Conservation (phyloP, 2,113 vertebrate genomes). For the Martes martes region DNA sequence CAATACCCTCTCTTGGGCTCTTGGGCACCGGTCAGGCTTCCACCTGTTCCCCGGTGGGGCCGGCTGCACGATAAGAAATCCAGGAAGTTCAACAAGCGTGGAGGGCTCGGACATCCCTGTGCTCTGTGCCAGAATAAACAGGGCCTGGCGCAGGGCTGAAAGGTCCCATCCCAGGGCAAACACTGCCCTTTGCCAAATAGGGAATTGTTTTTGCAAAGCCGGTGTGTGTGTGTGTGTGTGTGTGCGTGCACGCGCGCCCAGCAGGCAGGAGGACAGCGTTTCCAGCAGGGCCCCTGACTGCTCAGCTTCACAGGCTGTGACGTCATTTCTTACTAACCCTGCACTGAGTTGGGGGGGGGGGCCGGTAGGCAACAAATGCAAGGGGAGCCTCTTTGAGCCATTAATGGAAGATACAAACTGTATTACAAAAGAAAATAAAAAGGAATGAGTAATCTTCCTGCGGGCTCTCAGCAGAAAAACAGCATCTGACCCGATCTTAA, state of each 20-base stretch:
- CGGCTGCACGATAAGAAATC: slow-evolving; percentile 70
- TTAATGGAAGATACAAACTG: background rate
- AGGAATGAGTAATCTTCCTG: background rate
- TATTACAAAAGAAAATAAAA: background rate
- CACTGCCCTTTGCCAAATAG: slow-evolving; percentile 60
- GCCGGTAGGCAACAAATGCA: rapidly evolving
- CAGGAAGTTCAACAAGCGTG: slow-evolving; percentile 76
- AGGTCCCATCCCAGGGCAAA: slow-evolving; percentile 62
- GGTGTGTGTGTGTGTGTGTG: background rate
- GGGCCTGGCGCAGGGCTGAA: slow-evolving; percentile 63
- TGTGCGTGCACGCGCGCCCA: background rate
- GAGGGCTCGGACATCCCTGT: slow-evolving; percentile 66
- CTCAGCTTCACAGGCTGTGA: background rate
- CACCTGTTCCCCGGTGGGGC: slow-evolving; percentile 32
- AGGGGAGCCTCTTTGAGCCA: background rate
- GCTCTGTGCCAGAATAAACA: slow-evolving; percentile 79
- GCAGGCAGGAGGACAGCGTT: background rate
- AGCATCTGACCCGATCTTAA: background rate
- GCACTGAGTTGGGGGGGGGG: rapidly evolving
- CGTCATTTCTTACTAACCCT: background rate
- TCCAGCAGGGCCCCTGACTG: background rate
- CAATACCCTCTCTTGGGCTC: background rate
- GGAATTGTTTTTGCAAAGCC: slow-evolving; percentile 45
- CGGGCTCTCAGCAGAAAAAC: background rate
- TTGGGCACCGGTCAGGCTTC: background rate